Evolutionary conservation across 2,113 vertebrate genomes (phyloP), one percentile per base, ranked within the genome.

Genomic region (Procavia capensis): DNA sequence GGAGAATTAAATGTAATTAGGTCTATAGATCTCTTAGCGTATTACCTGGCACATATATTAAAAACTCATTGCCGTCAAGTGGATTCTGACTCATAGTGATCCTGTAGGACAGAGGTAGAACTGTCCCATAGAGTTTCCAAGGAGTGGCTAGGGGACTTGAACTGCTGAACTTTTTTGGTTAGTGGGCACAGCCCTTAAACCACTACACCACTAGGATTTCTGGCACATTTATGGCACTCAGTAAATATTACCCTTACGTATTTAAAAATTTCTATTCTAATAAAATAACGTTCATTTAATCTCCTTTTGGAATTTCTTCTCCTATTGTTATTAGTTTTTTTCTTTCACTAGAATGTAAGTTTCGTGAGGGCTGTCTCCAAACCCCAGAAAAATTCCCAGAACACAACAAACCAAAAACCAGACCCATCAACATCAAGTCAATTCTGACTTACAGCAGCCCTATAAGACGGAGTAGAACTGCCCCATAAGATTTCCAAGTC

Each of bases 291-390:
- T 88, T 83, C 6, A 29, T 78, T 93, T 88, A 90, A 86, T 87
- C 66, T 91, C 61, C 80, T 92, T 87, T 89, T 85, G 25, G 6
- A 91, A 39, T 92, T 93, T 93, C 13, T 87, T 95, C 86, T 85
- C 24, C 88, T 93, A 47, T 92, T 95, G 57, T 68, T 78, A 57
- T 78, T 86, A 86, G 76, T 41, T 89, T 2, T 68, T 43, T 82
- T 91, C 29, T 88, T 66, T 88, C 25, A 94, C 61, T 82, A 57
- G 19, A 85, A 63, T 43, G 24, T 79, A 61, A 94, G 3, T 66
- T 85, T 85, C 54, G 9, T 68, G 54, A 94, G 36, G 63, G 57
- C n/a, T 84, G 1, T 47, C 87, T 90, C 25, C 14, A 76, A 57
- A 75, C 34, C 24, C 19, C 17, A 94, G n/a, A 88, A 78, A 34